Base-by-base conservation (phyloP, 2,888 invertebrate genomes). In the Choreutis nemorana region DNA sequence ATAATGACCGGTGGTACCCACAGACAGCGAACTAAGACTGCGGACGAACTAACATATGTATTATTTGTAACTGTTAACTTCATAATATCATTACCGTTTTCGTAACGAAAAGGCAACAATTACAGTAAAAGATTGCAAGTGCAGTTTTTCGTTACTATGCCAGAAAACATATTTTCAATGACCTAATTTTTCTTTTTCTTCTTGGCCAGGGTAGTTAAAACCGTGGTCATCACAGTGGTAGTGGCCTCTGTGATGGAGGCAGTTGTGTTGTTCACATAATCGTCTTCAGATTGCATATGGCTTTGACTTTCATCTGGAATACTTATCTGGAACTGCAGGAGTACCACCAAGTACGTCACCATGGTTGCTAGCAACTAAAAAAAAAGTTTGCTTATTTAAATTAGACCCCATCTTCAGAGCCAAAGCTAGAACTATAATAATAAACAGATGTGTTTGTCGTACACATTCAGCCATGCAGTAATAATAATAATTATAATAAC, bases 251-350 rank as follows among this genome's bases (percentile, higher is more conserved):
- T 55, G 1, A 44, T 34, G 12, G 39, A 34, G 5, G 40, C 41
- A 2, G 58, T 58, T 2, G 35, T 14, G 21, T 54, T 58, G 4
- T 18, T 18, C 1, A 38, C 30, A 1, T 27, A 33, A 1, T 50
- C 50, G 1, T 50, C 48, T 2, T 40, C 38, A 11, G 42, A 39
- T 23, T 52, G 57, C 14, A 42, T 51, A 2, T 26, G 23, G 9
- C 18, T 14, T 18, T 36, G 36, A 3, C 29, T 30, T 8, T 82
- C 83, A 35, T 86, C 86, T 1, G 88, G 88, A 44, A 89, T 86
- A 50, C 88, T 88, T 34, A 89, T 88, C 68, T 89, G 88, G 64
- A 89, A 89, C 54, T 89, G 89, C 22, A 89, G 67, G 32, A 89
- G 54, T 14, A 89, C 89, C 10, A 89, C 88, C 38, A 89, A 59